A percentile compares a stretch with the other conserved stretches of the same genome.
Conservation (phyloP, 92 coral and sea anemone species). For the Virgularia gustaviana region DNA sequence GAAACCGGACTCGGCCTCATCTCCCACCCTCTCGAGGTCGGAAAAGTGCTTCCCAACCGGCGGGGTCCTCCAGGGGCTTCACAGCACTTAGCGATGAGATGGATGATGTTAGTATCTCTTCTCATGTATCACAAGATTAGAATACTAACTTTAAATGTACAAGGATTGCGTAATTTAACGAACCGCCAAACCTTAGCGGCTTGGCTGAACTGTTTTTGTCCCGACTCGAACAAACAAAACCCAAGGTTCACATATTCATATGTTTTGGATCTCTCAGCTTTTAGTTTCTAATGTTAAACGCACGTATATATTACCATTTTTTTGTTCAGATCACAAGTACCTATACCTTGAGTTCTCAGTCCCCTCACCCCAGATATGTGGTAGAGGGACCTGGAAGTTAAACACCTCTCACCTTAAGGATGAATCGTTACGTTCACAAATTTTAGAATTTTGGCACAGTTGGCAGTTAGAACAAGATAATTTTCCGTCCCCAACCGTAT, state of each 20-base stretch:
- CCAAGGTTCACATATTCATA: conserved; percentile 43
- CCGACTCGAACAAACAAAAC: too few species aligned
- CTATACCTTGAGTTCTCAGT: conserved; percentile 13
- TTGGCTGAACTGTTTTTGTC: too few species aligned
- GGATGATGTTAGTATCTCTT: too few species aligned
- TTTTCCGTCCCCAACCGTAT: not conserved
- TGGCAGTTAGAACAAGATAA: not conserved
- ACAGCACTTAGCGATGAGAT: too few species aligned
- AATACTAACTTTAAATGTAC: too few species aligned
- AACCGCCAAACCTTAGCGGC: too few species aligned
- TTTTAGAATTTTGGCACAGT: not conserved
- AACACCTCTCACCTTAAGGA: conserved; percentile 45
- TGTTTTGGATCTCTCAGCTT: conserved; percentile 27
- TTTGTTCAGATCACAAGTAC: conserved; percentile 44
- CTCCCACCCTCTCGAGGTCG: too few species aligned
- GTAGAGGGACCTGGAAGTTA: conserved; percentile 51
- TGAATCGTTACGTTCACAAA: not conserved
- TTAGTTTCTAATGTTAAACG: not conserved
- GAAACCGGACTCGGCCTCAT: too few species aligned
- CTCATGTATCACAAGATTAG: too few species aligned
- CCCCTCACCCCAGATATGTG: conserved; percentile 14
- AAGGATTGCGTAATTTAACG: too few species aligned
- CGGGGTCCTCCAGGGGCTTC: too few species aligned
- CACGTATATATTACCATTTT: conserved; percentile 26
- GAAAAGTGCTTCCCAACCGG: too few species aligned